Evolutionary conservation across 2,888 invertebrate genomes (phyloP).

Genomic region (Danaus chrysippus): DNA sequence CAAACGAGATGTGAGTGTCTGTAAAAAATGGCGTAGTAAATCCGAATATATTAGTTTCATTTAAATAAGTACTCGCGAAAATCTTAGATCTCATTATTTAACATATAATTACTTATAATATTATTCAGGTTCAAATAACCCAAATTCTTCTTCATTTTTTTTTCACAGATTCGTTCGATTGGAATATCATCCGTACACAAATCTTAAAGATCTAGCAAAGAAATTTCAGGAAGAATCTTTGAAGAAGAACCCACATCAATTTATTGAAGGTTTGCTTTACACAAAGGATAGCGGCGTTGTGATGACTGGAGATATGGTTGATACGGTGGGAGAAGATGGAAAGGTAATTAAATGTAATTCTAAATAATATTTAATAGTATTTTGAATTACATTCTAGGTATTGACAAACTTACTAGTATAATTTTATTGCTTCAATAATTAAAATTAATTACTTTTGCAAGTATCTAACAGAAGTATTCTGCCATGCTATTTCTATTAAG

Average conservation of each 20-base stretch:
- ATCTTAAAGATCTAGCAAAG: conserved; percentile 69
- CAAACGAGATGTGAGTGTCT: no score
- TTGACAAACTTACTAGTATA: no score
- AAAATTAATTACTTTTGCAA: no score
- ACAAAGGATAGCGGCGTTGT: conserved; percentile 83
- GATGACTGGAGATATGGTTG: conserved; percentile 86
- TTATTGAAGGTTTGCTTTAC: conserved; percentile 87
- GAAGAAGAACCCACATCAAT: conserved; percentile 79
- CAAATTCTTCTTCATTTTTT: conserved; percentile 3
- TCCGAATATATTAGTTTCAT: no score
- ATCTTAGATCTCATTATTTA: no score
- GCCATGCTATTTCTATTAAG: no score
- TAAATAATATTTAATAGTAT: no score
- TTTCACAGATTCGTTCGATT: conserved; percentile 78
- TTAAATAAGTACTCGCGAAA: no score
- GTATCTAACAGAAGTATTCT: no score
- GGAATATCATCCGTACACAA: conserved; percentile 82
- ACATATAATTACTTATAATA: not conserved
- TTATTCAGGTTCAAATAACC: not conserved
- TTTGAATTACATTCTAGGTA: no score
- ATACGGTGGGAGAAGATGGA: conserved; percentile 75
- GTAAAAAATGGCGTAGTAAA: no score
- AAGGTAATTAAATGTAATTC: conserved; percentile 61
- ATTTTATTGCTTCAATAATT: no score
- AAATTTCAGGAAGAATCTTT: conserved; percentile 74